Evolutionary conservation across 2,113 vertebrate species (phyloP).

Genomic region (Syngnathus scovelli): DNA sequence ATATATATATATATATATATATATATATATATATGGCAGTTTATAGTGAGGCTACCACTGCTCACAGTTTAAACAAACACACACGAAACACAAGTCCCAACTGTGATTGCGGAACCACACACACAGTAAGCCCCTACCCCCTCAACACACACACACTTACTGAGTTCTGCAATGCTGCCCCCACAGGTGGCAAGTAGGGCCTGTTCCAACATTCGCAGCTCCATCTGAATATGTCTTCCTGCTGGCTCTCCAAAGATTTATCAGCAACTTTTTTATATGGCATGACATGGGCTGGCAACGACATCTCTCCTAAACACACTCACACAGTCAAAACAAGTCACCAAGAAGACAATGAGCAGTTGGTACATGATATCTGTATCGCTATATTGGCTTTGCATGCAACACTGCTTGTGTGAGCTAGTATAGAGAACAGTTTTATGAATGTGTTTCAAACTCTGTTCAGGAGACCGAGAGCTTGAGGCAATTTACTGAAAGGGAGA

Average conservation of each 20-base stretch:
- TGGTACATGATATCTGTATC: neutral
- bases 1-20: too few relatives aligned
- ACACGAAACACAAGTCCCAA: conserved; percentile 18
- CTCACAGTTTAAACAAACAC: conserved; percentile 40
- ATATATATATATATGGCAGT: too few relatives aligned
- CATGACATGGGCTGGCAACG: conserved; percentile 81
- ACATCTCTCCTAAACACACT: conserved; percentile 78
- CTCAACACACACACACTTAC: conserved; percentile 70
- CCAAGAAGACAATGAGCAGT: neutral
- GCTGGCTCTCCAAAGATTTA: conserved; percentile 61
- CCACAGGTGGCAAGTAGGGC: conserved; percentile 85
- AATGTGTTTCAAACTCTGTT: too few relatives aligned
- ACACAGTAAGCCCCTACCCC: conserved; percentile 6
- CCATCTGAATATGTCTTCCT: conserved; percentile 80
- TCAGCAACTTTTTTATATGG: conserved; percentile 69
- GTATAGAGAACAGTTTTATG: conserved; percentile 3
- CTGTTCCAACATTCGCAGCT: conserved; percentile 86
- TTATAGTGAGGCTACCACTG: too few relatives aligned
- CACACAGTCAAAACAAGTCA: conserved; percentile 2
- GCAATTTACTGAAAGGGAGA: too few relatives aligned
- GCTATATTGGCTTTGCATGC: neutral
- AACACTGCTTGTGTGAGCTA: too few relatives aligned
- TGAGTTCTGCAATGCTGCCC: conserved; percentile 90
- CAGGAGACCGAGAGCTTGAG: too few relatives aligned
- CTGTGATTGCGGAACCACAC: conserved; percentile 2